phyloP scores from a whole-genome alignment of 2,113 vertebrate genomes.

The Clinocottus analis region DNA sequence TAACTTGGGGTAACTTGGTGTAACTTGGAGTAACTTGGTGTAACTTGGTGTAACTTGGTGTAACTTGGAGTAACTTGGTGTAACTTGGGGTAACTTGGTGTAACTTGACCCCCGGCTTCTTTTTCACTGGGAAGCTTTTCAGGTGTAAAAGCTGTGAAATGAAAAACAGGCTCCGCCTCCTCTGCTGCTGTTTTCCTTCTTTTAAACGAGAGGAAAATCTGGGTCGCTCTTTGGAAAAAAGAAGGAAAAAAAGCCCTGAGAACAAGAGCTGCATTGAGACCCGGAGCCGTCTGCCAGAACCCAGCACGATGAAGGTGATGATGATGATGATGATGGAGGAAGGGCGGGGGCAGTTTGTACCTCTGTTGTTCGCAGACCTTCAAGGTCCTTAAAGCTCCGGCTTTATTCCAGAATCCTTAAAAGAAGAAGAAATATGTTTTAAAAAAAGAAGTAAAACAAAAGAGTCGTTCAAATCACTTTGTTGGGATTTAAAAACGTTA shows the following conservation, averaged over 20 bases:
- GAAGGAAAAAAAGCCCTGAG: slow-evolving; percentile 54
- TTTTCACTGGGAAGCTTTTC: too few species aligned
- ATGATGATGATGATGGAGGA: not conserved
- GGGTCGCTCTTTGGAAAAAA: slow-evolving; percentile 51
- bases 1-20: too few species aligned
- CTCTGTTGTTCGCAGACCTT: too few species aligned
- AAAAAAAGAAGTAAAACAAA: too few species aligned
- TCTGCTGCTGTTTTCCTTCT: not conserved
- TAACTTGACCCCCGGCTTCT: too few species aligned
- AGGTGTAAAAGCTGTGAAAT: not conserved
- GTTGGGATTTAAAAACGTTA: not conserved
- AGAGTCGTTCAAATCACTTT: not conserved
- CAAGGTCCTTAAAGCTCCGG: too few species aligned
- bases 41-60: too few species aligned
- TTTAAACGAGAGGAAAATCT: slow-evolving; percentile 60
- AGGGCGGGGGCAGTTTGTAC: not conserved
- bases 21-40: too few species aligned
- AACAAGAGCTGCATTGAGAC: slow-evolving; percentile 71
- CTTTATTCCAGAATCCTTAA: too few species aligned
- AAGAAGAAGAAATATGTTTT: too few species aligned
- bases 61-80: too few species aligned
- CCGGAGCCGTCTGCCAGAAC: slow-evolving; percentile 25
- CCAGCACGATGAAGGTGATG: not conserved
- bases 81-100: too few species aligned
- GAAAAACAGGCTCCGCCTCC: not conserved